Base-by-base conservation (phyloP, 1,140 invertebrate species). In the Acromyrmex charruanus region DNA sequence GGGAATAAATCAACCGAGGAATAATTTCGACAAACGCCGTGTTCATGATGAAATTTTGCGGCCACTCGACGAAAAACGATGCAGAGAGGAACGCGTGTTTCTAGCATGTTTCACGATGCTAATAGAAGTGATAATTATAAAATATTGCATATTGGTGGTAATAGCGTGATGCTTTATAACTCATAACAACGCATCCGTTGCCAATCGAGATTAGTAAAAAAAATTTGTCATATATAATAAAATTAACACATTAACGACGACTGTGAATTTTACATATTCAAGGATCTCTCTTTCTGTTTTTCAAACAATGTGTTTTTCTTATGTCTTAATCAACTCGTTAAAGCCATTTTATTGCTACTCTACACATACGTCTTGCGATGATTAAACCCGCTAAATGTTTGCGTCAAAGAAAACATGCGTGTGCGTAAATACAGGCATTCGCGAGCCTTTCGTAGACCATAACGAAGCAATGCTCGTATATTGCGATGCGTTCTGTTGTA, bases 121-220 rank as follows among this genome's bases (percentile, higher is more conserved):
- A 88, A 90, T 90, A 89, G 85, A 89, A 75, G 61, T 85, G 88
- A 89, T 89, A 89, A 89, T 90, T 89, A 85, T 49, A 28, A 87
- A 89, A 87, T 89, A 90, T 90, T 87, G 61, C 85, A 51, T 35
- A 25, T 25, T 25, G 39, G 35, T 31, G 39, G 14, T 90, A 90
- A 89, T 89, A 55, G 31, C 58, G 14, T 25, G 28, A 55, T 87
- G 77, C 63, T 87, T 87, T 61, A 77, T 79, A 88, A 86, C 79
- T 61, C 39, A n/a, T 39, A 55, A 25, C 12, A 31, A 31, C 31
- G 25, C 21, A 16, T 49, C 31, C 65, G 21, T 63, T 39, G 65
- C 31, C 51, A 31, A 28, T 25, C 31, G 21, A 21, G 39, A 35
- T 25, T 82, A 3, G 10, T n/a, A 59, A 77, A 63, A 28, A 9